These are phyloP conservation scores for Phasia obesa DNA, from an alignment of 2,888 invertebrate genomes.

Conservation along the genomic window DNA sequence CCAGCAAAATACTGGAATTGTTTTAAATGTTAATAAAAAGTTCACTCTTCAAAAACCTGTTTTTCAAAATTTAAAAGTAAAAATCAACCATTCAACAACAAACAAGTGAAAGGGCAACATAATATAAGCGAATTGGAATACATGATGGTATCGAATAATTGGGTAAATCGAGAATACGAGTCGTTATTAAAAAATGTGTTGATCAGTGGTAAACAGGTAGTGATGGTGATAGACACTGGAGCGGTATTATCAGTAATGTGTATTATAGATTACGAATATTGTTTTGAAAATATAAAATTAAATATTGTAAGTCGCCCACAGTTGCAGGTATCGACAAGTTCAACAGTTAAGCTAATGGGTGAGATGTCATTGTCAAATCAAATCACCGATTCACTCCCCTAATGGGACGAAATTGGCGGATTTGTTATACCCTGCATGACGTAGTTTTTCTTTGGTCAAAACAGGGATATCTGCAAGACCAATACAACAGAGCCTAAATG, in stretches of 20 bases:
- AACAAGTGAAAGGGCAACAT: background rate
- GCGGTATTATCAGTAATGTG: conserved; percentile 37
- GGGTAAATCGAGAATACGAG: conserved; percentile 17
- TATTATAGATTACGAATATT: conserved; percentile 8
- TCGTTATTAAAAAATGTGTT: background rate
- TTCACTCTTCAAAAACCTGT: conserved; percentile 26
- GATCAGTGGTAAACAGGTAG: background rate
- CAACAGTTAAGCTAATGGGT: no score
- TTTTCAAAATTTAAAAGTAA: background rate
- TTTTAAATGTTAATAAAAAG: conserved; percentile 29
- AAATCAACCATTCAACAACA: conserved; percentile 3
- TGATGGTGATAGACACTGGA: conserved; percentile 24
- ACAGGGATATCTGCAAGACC: no score
- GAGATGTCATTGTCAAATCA: no score
- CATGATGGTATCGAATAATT: conserved; percentile 7
- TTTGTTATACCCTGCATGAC: no score
- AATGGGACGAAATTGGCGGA: no score
- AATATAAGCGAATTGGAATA: conserved; percentile 24
- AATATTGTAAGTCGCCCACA: no score
- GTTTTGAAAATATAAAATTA: no score
- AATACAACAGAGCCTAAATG: no score
- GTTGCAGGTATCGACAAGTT: no score
- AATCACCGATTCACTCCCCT: no score
- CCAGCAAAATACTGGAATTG: conserved; percentile 8
- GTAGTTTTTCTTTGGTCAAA: no score